Percentiles rank a stretch among this genome's conserved stretches.
Conservation (phyloP, 2,113 vertebrate species). For the Gracilinanus agilis region DNA sequence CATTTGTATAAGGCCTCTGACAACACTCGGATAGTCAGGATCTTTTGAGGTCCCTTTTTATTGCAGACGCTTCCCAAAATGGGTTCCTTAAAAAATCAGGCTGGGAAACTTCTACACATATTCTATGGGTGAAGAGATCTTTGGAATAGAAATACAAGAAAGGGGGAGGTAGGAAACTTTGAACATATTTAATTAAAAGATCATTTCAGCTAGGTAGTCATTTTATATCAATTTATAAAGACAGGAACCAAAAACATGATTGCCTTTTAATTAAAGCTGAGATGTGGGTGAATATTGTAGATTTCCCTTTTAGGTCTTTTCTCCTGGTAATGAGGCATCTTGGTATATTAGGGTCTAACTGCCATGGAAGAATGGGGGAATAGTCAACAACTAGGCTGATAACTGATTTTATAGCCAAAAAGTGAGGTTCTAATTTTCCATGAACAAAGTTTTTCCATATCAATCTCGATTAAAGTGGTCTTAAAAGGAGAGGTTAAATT, state of each 20-base stretch:
- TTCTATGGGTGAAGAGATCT: not conserved
- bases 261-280: not conserved
- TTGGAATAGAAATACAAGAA: not conserved
- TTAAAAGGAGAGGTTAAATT: not conserved
- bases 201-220: not conserved
- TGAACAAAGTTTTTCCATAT: not conserved
- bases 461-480: not conserved
- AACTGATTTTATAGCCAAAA: not conserved
- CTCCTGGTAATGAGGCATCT: not conserved
- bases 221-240: not conserved
- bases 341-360: not conserved
- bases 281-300: not conserved
- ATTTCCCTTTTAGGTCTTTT: not conserved
- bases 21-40: not conserved
- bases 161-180: not conserved
- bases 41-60: not conserved
- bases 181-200: not conserved
- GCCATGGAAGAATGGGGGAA: not conserved
- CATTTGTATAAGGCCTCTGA: not conserved
- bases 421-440: not conserved
- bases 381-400: too few species aligned
- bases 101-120: not conserved
- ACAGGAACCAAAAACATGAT: too few species aligned
- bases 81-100: not conserved
- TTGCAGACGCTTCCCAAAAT: not conserved